phyloP scores from a whole-genome alignment of 2,797 vertebrate species.

The Hippopotamyrus pictus region DNA sequence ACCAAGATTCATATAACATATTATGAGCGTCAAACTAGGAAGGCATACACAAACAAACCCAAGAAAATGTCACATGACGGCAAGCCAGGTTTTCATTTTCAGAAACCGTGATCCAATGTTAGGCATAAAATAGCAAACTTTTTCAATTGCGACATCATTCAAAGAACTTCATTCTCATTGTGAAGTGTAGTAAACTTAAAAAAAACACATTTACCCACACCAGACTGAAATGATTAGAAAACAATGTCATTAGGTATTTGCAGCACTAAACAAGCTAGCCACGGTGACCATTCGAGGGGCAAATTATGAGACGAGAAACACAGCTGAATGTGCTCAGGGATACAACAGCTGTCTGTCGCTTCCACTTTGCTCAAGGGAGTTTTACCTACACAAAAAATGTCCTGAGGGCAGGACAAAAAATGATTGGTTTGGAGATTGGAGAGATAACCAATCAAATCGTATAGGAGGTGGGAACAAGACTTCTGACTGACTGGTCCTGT shows the following conservation, averaged over 20 bases:
- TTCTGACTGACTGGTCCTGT: neutral
- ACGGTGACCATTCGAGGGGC: neutral
- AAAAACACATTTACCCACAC: neutral
- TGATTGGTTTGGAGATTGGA: neutral
- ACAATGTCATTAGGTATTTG: neutral
- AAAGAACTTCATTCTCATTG: neutral
- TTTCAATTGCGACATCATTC: neutral
- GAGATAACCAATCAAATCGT: neutral
- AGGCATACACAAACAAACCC: neutral
- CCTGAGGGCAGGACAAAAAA: neutral
- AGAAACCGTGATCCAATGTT: neutral
- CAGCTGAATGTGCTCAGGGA: neutral
- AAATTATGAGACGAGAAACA: neutral
- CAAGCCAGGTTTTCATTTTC: neutral
- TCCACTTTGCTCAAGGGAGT: neutral
- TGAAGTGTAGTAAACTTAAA: neutral
- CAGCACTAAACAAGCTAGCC: neutral
- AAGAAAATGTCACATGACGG: neutral
- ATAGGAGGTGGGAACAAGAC: neutral
- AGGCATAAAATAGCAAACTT: neutral
- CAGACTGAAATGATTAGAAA: neutral
- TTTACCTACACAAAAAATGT: neutral
- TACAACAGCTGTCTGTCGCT: neutral
- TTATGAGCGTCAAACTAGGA: neutral
- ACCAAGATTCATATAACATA: neutral